Evolutionary conservation across 2,113 vertebrate species (phyloP).

Genomic region (Pelusios castaneus): DNA sequence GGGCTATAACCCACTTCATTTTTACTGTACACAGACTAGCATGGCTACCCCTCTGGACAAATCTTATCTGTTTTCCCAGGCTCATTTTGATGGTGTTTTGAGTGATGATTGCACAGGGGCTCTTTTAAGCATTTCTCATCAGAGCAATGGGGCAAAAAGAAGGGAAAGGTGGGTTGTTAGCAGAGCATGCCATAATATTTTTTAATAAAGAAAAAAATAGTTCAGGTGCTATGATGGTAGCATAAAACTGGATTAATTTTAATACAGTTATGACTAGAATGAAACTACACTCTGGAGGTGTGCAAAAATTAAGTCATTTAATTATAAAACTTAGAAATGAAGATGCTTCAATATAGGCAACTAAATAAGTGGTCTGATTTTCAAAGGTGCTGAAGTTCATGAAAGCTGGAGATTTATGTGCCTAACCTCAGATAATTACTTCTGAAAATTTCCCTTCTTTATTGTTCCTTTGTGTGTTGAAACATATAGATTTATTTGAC

Average conservation of each 20-base stretch:
- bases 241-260: not conserved
- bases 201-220: not conserved
- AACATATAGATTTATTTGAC: not conserved
- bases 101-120: not conserved
- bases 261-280: not conserved
- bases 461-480: not conserved
- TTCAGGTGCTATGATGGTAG: not conserved
- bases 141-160: not conserved
- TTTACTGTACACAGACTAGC: too few species aligned
- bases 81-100: not conserved
- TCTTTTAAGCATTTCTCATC: not conserved
- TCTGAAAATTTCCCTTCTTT: accelerated
- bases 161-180: not conserved
- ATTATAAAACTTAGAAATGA: not conserved
- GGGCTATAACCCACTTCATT: too few species aligned
- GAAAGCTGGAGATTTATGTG: not conserved
- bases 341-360: not conserved
- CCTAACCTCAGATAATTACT: accelerated
- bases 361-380: accelerated
- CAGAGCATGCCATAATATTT: not conserved
- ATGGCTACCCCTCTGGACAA: too few species aligned
- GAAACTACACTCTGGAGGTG: not conserved
- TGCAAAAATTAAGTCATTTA: not conserved
- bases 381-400: not conserved
- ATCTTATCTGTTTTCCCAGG: not conserved